phyloP scores from a whole-genome alignment of 2,113 vertebrate species.

The Pandion haliaetus region DNA sequence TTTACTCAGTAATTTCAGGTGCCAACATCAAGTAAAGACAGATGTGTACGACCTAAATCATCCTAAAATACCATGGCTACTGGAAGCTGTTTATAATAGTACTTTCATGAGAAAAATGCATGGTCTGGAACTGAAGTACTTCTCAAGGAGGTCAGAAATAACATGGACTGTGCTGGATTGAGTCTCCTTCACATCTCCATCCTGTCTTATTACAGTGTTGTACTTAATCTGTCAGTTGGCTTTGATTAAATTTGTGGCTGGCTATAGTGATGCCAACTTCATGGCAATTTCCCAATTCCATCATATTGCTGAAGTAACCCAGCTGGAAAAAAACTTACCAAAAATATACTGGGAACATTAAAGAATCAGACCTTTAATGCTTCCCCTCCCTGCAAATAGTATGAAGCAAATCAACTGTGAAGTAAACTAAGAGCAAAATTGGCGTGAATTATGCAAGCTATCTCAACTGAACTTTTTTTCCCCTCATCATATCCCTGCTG shows the following conservation, averaged over 20 bases:
- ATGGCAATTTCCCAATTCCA: neutral
- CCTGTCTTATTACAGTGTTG: neutral
- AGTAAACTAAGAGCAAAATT: constrained; percentile 17
- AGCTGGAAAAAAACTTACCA: neutral
- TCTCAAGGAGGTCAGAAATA: neutral
- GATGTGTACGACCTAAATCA: neutral
- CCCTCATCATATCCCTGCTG: neutral
- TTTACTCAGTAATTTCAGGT: neutral
- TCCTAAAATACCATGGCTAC: neutral
- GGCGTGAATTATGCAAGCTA: neutral
- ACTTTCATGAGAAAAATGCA: neutral
- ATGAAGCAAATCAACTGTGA: constrained; percentile 18
- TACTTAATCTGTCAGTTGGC: neutral
- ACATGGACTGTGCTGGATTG: neutral
- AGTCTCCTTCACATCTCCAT: neutral
- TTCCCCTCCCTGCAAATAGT: neutral
- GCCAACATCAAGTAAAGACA: neutral
- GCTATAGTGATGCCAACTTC: neutral
- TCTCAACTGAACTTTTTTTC: neutral
- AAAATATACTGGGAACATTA: neutral
- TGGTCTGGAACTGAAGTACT: neutral
- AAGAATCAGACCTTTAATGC: neutral
- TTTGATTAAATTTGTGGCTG: neutral
- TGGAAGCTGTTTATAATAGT: neutral
- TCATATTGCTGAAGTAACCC: neutral